Evolutionary conservation across 2,113 vertebrate genomes (phyloP).

Genomic region (Pycnonotus jocosus): DNA sequence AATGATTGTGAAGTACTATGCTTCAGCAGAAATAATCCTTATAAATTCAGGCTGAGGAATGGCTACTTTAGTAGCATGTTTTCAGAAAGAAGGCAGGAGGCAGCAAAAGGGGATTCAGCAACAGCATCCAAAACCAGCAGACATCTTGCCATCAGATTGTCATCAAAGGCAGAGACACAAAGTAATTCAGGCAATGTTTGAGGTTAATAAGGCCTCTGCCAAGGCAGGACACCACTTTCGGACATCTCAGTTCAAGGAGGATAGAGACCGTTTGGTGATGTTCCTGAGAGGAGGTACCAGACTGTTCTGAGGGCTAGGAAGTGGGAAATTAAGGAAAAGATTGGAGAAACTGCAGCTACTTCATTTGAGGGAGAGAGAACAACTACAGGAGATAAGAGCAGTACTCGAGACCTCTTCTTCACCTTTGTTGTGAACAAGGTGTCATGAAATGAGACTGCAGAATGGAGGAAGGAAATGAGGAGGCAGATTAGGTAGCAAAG

Average conservation of each 20-base stretch:
- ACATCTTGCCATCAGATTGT: neutral
- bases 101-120: neutral
- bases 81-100: neutral
- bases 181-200: neutral
- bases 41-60: neutral
- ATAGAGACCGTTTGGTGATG: neutral
- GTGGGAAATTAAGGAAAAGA: neutral
- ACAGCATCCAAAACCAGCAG: neutral
- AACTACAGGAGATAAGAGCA: neutral
- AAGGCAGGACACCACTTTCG: neutral
- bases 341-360: neutral
- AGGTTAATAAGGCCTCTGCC: neutral
- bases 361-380: neutral
- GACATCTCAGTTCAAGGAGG: neutral
- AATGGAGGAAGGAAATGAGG: neutral
- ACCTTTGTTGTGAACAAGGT: neutral
- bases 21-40: neutral
- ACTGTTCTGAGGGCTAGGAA: neutral
- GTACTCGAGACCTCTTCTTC: neutral
- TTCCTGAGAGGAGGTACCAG: fast-evolving
- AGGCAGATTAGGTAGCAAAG: neutral
- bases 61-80: neutral
- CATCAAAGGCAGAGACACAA: neutral
- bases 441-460: neutral
- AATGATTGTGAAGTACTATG: neutral